Conservation (phyloP, 1,140 invertebrate genomes). For the Eueides isabella region DNA sequence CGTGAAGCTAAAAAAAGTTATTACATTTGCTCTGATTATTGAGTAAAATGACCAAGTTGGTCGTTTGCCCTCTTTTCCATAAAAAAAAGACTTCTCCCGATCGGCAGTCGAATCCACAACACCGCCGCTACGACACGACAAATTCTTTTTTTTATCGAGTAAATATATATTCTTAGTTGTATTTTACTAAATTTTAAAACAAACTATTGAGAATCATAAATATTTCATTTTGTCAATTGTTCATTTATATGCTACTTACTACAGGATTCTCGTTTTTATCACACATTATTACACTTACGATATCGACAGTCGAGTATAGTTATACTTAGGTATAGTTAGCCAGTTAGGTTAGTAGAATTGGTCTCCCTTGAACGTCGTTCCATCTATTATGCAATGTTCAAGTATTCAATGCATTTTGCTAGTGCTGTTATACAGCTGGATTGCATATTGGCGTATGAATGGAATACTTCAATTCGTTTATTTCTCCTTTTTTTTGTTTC, state of each 20-base stretch:
- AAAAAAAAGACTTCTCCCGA: too few species aligned
- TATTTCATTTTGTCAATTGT: too few species aligned
- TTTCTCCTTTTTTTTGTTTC: background rate
- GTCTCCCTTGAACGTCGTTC: background rate
- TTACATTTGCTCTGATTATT: too few species aligned
- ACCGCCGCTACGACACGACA: too few species aligned
- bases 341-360: background rate
- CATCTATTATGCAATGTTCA: conserved; percentile 6
- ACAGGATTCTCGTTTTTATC: background rate
- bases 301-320: background rate
- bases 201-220: too few species aligned
- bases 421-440: background rate
- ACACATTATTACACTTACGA: background rate
- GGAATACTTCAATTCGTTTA: background rate
- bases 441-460: background rate
- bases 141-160: too few species aligned
- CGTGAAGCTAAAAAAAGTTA: too few species aligned
- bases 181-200: too few species aligned
- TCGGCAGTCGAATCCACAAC: too few species aligned
- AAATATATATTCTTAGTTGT: too few species aligned
- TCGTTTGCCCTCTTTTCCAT: too few species aligned
- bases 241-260: background rate
- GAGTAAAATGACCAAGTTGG: too few species aligned
- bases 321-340: background rate
- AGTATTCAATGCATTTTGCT: conserved; percentile 8